Base-by-base conservation (phyloP, 2,888 invertebrate species). In the Sthenelais limicola region DNA sequence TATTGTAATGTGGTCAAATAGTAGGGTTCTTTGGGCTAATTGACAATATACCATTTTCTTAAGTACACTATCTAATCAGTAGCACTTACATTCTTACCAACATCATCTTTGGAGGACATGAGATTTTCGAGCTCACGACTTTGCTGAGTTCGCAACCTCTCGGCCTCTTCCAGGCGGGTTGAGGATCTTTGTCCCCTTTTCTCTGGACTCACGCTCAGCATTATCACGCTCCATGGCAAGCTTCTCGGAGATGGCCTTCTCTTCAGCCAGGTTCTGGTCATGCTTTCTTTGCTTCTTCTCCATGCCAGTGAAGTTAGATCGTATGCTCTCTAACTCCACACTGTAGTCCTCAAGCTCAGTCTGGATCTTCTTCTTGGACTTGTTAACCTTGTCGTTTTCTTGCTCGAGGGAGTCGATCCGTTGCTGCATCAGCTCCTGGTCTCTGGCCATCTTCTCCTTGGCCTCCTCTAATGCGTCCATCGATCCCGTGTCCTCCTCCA, bases 221-320 rank as follows among this genome's bases (percentile, higher is more conserved):
- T 91, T 91, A 86, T 98, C 98, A 33, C 95, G 91, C 85, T 97
- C 96, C 72, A 92, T 92, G 18, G 94, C 94, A 84, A 94, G 92
- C 67, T 86, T 83, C 74, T 88, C 89, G 68, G 86, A 84, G 21
- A 85, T 81, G 73, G 88, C 87, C 82, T 91, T 91, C 82, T 92
- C 92, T 83, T 92, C 92, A 24, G 90, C 89, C 52, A 88, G 78
- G 71, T 82, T 78, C 86, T 98, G 97, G 87, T 99, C 99, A 87
- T 99, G 99, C 89, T 96, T 98, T 90, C 97, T 94, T 88, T 98
- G 98, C 84, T 96, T 97, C 92, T 99, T 99, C 88, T 99, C 99
- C 74, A 98, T 89, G 83, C 97, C 96, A 74, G 93, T 89, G 28
- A 88, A 88, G 88, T 97, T 96, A 43, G 94, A 92, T 71, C 97